Conservation (phyloP, 1,140 invertebrate genomes). For the Agrilus planipennis region DNA sequence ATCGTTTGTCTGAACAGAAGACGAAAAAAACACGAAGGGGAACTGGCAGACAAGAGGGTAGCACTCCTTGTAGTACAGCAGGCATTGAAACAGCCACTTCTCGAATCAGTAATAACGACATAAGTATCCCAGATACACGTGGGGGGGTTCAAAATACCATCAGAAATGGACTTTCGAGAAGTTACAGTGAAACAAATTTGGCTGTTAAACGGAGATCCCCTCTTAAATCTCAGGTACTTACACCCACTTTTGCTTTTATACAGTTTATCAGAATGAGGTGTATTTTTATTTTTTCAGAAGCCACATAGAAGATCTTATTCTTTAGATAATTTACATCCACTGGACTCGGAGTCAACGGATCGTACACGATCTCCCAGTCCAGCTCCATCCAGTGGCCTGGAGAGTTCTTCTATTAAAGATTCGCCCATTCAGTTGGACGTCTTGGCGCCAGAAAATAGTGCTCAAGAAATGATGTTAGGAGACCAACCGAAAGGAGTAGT, state of each 20-base stretch:
- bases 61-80: conserved; percentile 10
- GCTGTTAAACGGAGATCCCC: conserved; percentile 20
- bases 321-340: conserved; percentile 22
- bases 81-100: conserved; percentile 11
- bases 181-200: conserved; percentile 42
- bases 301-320: conserved; percentile 25
- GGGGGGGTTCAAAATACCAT: conserved; percentile 17
- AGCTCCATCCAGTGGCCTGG: conserved; percentile 76
- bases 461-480: conserved; percentile 33
- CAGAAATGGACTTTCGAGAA: conserved; percentile 35
- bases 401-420: conserved; percentile 80
- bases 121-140: conserved; percentile 21
- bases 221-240: conserved; percentile 4
- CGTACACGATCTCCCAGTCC: conserved; percentile 68
- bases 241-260: too few relatives aligned
- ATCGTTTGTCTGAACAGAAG: conserved; percentile 74
- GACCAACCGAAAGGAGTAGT: conserved; percentile 57
- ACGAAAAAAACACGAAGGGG: conserved; percentile 18
- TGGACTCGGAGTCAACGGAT: conserved; percentile 29
- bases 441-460: conserved; percentile 52
- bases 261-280: too few relatives aligned
- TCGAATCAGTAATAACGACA: conserved; percentile 23
- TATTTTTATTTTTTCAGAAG: conserved; percentile 12
- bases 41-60: conserved; percentile 19
- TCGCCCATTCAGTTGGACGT: conserved; percentile 86